Percentiles rank a stretch among this genome's conserved stretches.
These are phyloP conservation scores for Scaptomyza parva DNA, from an alignment of 2,888 invertebrate genomes.

Conservation along the genomic window DNA sequence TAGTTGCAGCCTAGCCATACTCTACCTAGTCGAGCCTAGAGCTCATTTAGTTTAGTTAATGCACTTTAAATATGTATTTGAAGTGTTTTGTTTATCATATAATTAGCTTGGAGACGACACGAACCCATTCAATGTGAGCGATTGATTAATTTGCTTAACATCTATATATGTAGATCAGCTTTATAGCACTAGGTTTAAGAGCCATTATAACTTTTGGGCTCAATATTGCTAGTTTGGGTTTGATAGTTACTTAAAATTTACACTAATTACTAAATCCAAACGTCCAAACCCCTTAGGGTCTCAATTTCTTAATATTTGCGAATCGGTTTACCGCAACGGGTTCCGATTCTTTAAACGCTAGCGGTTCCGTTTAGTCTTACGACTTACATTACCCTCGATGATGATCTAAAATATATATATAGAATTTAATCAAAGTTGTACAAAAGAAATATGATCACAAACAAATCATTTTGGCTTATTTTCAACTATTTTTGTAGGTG, in stretches of 20 bases:
- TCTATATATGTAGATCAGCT: constrained; percentile 13
- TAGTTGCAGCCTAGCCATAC: constrained; percentile 30
- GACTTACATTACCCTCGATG: constrained; percentile 85
- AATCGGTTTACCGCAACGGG: constrained; percentile 82
- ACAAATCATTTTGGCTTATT: background rate
- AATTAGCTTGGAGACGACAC: constrained; percentile 38
- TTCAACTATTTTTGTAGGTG: background rate
- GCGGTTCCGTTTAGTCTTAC: constrained; percentile 85
- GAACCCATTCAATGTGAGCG: constrained; percentile 48
- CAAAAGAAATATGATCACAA: background rate
- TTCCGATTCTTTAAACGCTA: constrained; percentile 84
- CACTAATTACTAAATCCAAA: constrained; percentile 33
- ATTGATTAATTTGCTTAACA: constrained; percentile 18
- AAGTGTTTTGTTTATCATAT: constrained; percentile 6
- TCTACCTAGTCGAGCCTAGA: constrained; percentile 29
- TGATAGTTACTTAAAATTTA: constrained; percentile 39
- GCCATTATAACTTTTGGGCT: constrained; percentile 27
- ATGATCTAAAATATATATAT: constrained; percentile 75
- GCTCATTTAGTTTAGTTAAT: constrained; percentile 56
- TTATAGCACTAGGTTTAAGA: constrained; percentile 27
- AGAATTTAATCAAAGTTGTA: constrained; percentile 9
- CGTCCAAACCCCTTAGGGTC: constrained; percentile 16
- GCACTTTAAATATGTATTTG: constrained; percentile 47
- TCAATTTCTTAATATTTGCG: constrained; percentile 48
- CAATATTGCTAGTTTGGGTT: constrained; percentile 40